Percentiles rank a stretch among this genome's conserved stretches.
phyloP scores from a whole-genome alignment of 2,113 vertebrate genomes.

The Microcebus lehilahytsara region DNA sequence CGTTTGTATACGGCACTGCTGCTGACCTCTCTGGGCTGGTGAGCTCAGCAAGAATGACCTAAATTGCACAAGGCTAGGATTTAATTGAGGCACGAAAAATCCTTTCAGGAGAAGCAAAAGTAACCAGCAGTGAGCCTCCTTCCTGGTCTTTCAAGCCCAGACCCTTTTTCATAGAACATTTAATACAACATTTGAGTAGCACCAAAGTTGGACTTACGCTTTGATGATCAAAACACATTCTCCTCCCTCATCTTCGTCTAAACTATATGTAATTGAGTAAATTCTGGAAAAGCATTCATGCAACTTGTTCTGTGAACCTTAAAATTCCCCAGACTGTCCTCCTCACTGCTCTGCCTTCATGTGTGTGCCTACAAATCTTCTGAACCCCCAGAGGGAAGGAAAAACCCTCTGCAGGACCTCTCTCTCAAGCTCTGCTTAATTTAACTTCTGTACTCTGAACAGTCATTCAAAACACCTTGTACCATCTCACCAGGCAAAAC shows the following conservation, averaged over 20 bases:
- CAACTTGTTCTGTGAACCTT: background rate
- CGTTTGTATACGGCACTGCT: background rate
- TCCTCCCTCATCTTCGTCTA: background rate
- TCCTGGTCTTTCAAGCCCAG: slow-evolving; percentile 3
- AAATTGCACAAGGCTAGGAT: background rate
- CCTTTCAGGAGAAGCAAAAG: slow-evolving; percentile 20
- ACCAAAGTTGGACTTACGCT: background rate
- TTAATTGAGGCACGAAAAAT: background rate
- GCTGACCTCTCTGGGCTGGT: background rate
- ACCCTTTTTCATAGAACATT: background rate
- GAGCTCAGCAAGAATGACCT: background rate
- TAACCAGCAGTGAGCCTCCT: background rate
- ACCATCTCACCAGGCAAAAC: background rate
- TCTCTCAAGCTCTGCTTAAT: background rate
- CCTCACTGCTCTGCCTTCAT: background rate
- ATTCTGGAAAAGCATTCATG: slow-evolving; percentile 15
- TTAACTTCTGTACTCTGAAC: background rate
- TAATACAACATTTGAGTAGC: slow-evolving; percentile 8
- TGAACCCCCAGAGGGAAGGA: background rate
- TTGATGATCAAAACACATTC: slow-evolving; percentile 47
- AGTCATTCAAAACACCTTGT: background rate
- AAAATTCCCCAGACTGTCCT: background rate
- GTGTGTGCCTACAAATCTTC: background rate
- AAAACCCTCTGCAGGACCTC: background rate
- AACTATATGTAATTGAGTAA: background rate